A percentile compares a stretch with the other conserved stretches of the same genome.
These are phyloP conservation scores for Eupeodes luniger DNA, from an alignment of 2,888 invertebrate genomes.

Conservation along the genomic window DNA sequence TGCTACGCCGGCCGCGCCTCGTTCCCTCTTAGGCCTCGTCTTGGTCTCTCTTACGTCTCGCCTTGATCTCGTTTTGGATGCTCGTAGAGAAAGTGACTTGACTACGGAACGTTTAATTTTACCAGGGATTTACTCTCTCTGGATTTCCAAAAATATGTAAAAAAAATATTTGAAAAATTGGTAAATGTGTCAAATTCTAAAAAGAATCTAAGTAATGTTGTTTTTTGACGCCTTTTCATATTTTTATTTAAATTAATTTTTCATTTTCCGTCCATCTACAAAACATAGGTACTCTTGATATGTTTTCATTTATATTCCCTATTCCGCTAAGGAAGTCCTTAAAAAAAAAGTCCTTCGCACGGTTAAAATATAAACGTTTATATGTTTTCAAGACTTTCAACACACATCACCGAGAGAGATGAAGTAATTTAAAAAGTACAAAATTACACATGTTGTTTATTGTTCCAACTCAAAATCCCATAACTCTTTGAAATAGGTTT, in stretches of 20 bases:
- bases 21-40: too few species aligned
- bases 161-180: neutral
- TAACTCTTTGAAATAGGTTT: constrained; percentile 35
- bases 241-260: neutral
- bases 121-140: too few species aligned
- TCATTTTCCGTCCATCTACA: neutral
- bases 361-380: neutral
- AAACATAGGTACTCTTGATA: neutral
- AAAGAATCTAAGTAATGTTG: neutral
- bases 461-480: constrained; percentile 30
- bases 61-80: too few species aligned
- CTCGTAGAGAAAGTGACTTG: too few species aligned
- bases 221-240: neutral
- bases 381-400: neutral
- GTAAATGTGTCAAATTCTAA: neutral
- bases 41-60: too few species aligned
- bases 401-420: neutral
- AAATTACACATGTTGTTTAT: constrained; percentile 10
- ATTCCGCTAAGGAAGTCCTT: neutral
- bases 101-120: too few species aligned
- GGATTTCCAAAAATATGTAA: too few species aligned
- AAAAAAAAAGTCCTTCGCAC: neutral
- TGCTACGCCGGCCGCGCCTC: too few species aligned
- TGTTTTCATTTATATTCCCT: neutral
- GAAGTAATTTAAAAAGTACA: constrained; percentile 19